Percentiles rank a stretch among this genome's conserved stretches.
These are phyloP conservation scores for Protobothrops flavoviridis DNA, from an alignment of 2,113 vertebrate species.

Conservation along the genomic window DNA sequence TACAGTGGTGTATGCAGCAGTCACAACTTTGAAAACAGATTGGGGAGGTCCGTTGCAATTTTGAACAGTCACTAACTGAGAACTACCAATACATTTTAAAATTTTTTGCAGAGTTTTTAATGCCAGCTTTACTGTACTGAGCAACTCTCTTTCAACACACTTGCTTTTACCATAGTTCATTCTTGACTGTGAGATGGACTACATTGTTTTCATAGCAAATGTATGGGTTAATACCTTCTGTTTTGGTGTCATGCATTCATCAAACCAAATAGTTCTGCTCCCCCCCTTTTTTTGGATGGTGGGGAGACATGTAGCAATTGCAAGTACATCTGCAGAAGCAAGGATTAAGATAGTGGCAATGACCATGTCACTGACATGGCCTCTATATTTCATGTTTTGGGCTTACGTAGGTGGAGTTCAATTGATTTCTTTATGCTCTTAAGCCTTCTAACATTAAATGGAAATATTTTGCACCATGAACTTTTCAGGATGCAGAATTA, in stretches of 20 bases:
- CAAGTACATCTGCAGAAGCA: not conserved
- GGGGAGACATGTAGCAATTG: not conserved
- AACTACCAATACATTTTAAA: not conserved
- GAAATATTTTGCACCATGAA: conserved; percentile 76
- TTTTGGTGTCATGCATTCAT: conserved; percentile 10
- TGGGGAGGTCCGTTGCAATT: not conserved
- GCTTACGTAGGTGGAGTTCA: conserved; percentile 65
- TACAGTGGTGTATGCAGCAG: not conserved
- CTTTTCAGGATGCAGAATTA: conserved; percentile 67
- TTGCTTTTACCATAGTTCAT: conserved; percentile 27
- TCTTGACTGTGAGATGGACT: conserved; percentile 28
- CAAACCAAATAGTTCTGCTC: conserved; percentile 30
- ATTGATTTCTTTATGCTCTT: conserved; percentile 75
- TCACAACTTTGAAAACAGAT: not conserved
- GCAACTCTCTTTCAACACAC: conserved; percentile 17
- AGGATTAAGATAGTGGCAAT: not conserved
- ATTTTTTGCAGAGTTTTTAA: not conserved
- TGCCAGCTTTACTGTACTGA: conserved; percentile 16
- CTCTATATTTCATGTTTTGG: not conserved
- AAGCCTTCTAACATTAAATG: conserved; percentile 72
- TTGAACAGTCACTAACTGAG: not conserved
- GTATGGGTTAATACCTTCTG: not conserved
- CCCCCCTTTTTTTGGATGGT: not conserved
- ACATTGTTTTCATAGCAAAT: conserved; percentile 19
- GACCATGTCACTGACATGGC: not conserved